Evolutionary conservation across 1,140 invertebrate species (phyloP).

Genomic region (Globodera rostochiensis): DNA sequence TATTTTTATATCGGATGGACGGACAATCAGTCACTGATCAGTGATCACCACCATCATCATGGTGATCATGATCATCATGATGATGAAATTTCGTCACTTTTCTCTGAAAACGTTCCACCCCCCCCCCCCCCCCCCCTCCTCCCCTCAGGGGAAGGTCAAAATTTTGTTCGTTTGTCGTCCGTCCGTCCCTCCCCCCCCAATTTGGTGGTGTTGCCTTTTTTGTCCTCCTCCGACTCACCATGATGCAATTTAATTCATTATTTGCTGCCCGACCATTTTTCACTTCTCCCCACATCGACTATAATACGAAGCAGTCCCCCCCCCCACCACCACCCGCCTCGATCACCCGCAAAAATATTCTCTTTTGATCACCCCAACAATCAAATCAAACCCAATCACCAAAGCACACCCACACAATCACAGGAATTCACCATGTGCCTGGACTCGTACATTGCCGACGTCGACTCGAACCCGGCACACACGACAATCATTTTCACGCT

Average conservation of each 20-base stretch:
- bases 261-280: background rate
- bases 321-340: too few species aligned
- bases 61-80: too few species aligned
- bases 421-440: constrained; percentile 51
- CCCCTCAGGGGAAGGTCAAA: background rate
- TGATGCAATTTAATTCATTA: background rate
- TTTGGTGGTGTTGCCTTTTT: background rate
- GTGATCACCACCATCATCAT: too few species aligned
- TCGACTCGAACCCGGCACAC: constrained; percentile 49
- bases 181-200: too few species aligned
- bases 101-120: too few species aligned
- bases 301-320: background rate
- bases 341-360: too few species aligned
- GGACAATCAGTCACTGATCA: too few species aligned
- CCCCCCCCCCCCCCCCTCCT: too few species aligned
- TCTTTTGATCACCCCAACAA: too few species aligned
- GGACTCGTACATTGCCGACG: constrained; percentile 63
- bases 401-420: background rate
- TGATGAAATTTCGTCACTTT: too few species aligned
- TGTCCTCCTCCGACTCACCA: background rate
- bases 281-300: background rate
- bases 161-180: background rate
- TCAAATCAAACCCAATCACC: too few species aligned
- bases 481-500: constrained; percentile 65
- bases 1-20: too few species aligned